Base-by-base conservation (phyloP, 2,113 vertebrate species). In the Gymnocephalus cernua region DNA sequence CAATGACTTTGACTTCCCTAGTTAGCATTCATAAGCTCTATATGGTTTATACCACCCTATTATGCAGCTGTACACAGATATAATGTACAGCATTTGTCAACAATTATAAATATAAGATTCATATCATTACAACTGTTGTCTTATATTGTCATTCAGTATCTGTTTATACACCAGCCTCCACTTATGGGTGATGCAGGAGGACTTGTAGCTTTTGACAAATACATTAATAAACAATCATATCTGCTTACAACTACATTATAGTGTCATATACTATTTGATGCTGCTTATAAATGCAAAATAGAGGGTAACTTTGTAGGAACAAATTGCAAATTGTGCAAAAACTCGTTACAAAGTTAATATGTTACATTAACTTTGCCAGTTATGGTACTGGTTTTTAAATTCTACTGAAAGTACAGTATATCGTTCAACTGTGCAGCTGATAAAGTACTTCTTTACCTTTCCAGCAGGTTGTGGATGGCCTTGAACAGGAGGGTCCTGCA, bases 401-500 rank as follows among this genome's bases (percentile, higher is more conserved):
- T 48, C 35, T 32, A 16, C 38, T 41, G 38, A 41, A 41, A 59
- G 64, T 54, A 1, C 47, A 44, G 63, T 50, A 1, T 41, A 44
- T 66, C 50, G 11, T 29, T 29, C 9, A 48, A 7, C 44, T 48
- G 44, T 41, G 77, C n/a, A 14, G 61, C 21, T 69, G 29, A 62
- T 62, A 14, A 71, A 71, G 65, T 16, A 15, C 16, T 23, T 63
- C 4, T 93, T 96, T 97, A 99, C 98, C 98, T 99, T 94, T 99
- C 98, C 94, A 99, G 94, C 88, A 99, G 94, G 94, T 99, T 99
- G 94, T 99, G 98, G 90, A 99, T 98, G 59, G 98, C 98, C 95
- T 99, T 99, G 95, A 99, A 99, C 91, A 99, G 97, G 81, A 99
- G 96, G 15, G 98, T 99, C 91, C 98, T 94, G 90, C 98, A 99